Conservation (phyloP, 2,113 vertebrate genomes). For the Leiothrix lutea region DNA sequence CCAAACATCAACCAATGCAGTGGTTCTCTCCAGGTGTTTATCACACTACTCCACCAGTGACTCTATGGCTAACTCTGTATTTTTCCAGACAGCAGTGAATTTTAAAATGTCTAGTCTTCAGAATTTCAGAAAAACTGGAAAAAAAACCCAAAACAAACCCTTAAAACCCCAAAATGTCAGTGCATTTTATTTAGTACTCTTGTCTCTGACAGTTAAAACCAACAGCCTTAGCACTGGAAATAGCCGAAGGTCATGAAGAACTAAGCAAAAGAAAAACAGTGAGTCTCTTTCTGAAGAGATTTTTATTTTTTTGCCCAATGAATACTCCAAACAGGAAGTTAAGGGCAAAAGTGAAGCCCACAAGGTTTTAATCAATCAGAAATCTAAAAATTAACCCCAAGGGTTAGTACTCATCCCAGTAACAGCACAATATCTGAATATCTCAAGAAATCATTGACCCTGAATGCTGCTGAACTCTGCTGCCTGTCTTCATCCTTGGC, state of each 20-base stretch:
- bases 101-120: neutral
- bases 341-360: neutral
- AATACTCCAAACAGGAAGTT: neutral
- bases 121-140: neutral
- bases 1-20: neutral
- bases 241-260: neutral
- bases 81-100: neutral
- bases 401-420: neutral
- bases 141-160: neutral
- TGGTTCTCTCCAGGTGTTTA: neutral
- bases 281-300: neutral
- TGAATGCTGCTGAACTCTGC: neutral
- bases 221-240: neutral
- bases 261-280: neutral
- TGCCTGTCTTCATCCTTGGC: neutral
- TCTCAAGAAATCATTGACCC: neutral
- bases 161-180: accelerated
- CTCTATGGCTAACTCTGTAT: neutral
- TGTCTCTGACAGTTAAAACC: neutral
- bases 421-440: neutral
- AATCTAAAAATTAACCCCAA: neutral
- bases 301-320: accelerated
- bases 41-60: neutral
- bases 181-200: neutral
- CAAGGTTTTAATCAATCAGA: neutral